Conservation (phyloP, 2,888 invertebrate species). For the Drosophila limbata region DNA sequence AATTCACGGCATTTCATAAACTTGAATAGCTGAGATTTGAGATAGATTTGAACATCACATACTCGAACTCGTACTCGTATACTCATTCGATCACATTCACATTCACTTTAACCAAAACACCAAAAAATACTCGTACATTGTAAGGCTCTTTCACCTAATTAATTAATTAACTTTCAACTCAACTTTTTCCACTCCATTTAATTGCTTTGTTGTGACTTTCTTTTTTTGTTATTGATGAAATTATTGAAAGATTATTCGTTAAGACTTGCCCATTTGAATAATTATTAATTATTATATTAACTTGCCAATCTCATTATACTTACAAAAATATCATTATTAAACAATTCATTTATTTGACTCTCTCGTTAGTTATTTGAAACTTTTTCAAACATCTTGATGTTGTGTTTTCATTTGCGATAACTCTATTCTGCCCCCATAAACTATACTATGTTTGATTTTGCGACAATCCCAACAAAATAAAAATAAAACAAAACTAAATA, state of each 20-base stretch:
- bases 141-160: constrained; percentile 61
- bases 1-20: constrained; percentile 14
- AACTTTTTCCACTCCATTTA: constrained; percentile 42
- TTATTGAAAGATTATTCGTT: constrained; percentile 29
- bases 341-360: constrained; percentile 48
- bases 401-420: constrained; percentile 82
- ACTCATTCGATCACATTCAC: constrained; percentile 27
- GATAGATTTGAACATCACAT: constrained; percentile 21
- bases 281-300: constrained; percentile 24
- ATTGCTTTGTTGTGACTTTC: constrained; percentile 39
- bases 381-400: constrained; percentile 83
- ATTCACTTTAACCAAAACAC: constrained; percentile 32
- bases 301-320: constrained; percentile 26
- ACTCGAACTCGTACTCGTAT: constrained; percentile 28
- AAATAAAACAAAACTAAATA: constrained; percentile 17
- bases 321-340: constrained; percentile 14
- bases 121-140: constrained; percentile 50
- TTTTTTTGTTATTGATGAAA: constrained; percentile 10
- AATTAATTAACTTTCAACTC: constrained; percentile 38
- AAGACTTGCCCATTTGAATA: constrained; percentile 38
- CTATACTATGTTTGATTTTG: constrained; percentile 34
- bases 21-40: constrained; percentile 16
- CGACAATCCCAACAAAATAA: constrained; percentile 22
- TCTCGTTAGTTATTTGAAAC: constrained; percentile 75
- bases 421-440: constrained; percentile 33